phyloP scores from a whole-genome alignment of 2,113 vertebrate genomes.

The Platysteira castanea region DNA sequence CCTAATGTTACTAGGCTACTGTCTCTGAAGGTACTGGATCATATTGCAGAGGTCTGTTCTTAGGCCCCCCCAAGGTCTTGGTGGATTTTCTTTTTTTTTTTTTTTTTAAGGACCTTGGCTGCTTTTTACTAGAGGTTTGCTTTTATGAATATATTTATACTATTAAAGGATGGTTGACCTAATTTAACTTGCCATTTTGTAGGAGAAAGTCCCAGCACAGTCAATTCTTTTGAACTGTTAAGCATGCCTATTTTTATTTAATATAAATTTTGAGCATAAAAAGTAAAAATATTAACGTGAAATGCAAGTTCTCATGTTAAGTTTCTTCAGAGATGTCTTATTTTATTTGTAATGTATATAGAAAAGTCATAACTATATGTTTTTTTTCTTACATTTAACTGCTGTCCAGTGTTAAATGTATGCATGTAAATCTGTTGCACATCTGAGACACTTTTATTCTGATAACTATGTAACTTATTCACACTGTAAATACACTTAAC shows the following conservation, averaged over 20 bases:
- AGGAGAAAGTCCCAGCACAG: slow-evolving; percentile 68
- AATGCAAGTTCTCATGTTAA: slow-evolving; percentile 64
- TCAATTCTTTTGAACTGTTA: slow-evolving; percentile 76
- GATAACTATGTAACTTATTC: slow-evolving; percentile 79
- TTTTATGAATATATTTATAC: slow-evolving; percentile 90
- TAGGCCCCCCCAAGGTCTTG: slow-evolving; percentile 68
- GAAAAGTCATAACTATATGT: slow-evolving; percentile 39
- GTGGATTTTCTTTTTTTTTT: neutral
- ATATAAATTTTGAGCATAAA: slow-evolving; percentile 74
- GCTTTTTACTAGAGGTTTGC: slow-evolving; percentile 87
- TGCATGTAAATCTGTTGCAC: slow-evolving; percentile 84
- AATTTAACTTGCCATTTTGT: slow-evolving; percentile 83
- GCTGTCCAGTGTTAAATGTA: slow-evolving; percentile 75
- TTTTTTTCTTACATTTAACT: slow-evolving; percentile 66
- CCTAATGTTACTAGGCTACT: slow-evolving; percentile 86
- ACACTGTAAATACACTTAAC: slow-evolving; percentile 91
- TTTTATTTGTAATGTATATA: slow-evolving; percentile 74
- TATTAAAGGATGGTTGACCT: slow-evolving; percentile 75
- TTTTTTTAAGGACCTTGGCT: slow-evolving; percentile 73
- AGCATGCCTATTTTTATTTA: slow-evolving; percentile 83
- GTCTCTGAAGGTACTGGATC: slow-evolving; percentile 79
- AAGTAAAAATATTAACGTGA: slow-evolving; percentile 66
- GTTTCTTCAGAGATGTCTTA: slow-evolving; percentile 72
- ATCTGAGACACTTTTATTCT: slow-evolving; percentile 82
- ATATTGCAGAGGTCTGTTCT: slow-evolving; percentile 73